These are phyloP conservation scores for Rhinophrynus dorsalis DNA, from an alignment of 2,797 vertebrate species.

Conservation along the genomic window DNA sequence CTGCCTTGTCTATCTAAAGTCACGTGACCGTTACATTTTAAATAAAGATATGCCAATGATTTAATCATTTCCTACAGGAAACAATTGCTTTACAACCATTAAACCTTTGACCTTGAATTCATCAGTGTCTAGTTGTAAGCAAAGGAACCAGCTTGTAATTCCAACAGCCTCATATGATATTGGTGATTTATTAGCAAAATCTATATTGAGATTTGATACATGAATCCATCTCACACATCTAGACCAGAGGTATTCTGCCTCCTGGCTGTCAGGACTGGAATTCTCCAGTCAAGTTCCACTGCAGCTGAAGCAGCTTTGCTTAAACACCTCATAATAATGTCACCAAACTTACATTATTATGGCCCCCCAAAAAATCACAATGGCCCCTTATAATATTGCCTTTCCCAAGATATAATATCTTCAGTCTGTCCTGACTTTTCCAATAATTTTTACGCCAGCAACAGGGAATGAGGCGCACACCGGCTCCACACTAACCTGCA, in stretches of 20 bases:
- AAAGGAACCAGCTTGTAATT: not conserved
- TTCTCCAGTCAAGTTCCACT: not conserved
- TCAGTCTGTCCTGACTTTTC: too few relatives aligned
- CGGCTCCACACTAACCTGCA: constrained; percentile 63
- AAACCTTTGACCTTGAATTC: not conserved
- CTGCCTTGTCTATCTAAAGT: too few relatives aligned
- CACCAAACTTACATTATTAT: too few relatives aligned
- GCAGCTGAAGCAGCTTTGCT: constrained; percentile 60
- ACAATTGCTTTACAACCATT: not conserved
- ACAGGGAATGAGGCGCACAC: constrained; percentile 69
- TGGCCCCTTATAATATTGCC: too few relatives aligned
- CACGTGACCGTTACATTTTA: too few relatives aligned
- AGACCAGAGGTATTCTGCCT: not conserved
- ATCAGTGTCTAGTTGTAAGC: not conserved
- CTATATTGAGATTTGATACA: constrained; percentile 11
- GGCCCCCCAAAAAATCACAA: too few relatives aligned
- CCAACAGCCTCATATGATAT: not conserved
- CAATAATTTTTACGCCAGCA: constrained; percentile 83
- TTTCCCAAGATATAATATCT: too few relatives aligned
- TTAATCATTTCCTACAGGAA: too few relatives aligned
- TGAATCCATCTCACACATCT: constrained; percentile 6
- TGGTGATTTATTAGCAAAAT: not conserved
- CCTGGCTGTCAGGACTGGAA: constrained; percentile 5
- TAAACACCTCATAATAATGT: too few relatives aligned
- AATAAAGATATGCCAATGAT: too few relatives aligned